Evolutionary conservation across 2,888 invertebrate species (phyloP), one percentile per base, ranked within the genome.

Genomic region (Elysia crispata): DNA sequence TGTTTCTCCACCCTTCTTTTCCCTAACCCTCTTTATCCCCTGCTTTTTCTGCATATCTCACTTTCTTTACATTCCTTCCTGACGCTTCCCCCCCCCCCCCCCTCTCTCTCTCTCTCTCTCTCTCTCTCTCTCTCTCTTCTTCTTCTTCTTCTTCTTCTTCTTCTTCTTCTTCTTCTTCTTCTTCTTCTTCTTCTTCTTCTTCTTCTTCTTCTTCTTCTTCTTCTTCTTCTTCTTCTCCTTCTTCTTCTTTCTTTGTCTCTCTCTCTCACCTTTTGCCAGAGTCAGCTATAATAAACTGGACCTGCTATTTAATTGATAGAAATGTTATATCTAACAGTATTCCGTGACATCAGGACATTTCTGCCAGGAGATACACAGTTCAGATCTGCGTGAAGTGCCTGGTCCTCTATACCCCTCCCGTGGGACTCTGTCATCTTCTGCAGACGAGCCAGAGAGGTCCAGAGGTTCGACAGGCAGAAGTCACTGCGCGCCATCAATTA

Each of bases 41-140:
- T n/a, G n/a, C n/a, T n/a, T n/a, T n/a, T n/a, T n/a, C n/a, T n/a
- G n/a, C n/a, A n/a, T n/a, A n/a, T n/a, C n/a, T n/a, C n/a, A n/a
- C n/a, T n/a, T n/a, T n/a, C n/a, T n/a, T n/a, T n/a, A n/a, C n/a
- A n/a, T n/a, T n/a, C n/a, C n/a, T n/a, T n/a, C n/a, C n/a, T n/a
- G n/a, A n/a, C n/a, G n/a, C n/a, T n/a, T 57, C 30, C 20, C 30
- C 23, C 1, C 0, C 30, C 5, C 57, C 1, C 57, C 31, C 54
- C 57, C 57, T 73, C 31, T 57, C 54, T 31, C 20, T 73, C 57
- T 54, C 73, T 57, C 57, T 57, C 30, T 73, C 54, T 73, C 57
- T 73, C 28, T 50, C 72, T 72, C 50, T 73, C 31, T 25, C 20
- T 20, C n/a, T 6, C 6, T n/a, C 28, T 66, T 28, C n/a, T 20